Conservation (phyloP, 2,888 invertebrate species). For the Chironomus riparius region DNA sequence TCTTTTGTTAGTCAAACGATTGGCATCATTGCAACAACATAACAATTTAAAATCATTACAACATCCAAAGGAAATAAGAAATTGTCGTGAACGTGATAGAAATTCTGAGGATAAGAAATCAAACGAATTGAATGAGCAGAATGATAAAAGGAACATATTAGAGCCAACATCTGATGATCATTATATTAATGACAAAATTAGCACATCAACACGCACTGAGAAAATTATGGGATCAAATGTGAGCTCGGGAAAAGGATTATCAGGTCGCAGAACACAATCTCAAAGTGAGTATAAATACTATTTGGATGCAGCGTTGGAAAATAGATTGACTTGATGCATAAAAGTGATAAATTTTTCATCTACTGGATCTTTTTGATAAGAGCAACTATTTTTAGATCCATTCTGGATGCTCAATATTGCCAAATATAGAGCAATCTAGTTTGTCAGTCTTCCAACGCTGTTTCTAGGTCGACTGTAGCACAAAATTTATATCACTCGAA, state of each 20-base stretch:
- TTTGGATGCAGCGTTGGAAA: not conserved
- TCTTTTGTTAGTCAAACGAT: constrained; percentile 29
- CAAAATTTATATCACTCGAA: too few relatives aligned
- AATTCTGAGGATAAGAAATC: not conserved
- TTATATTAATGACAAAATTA: constrained; percentile 11
- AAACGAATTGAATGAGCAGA: not conserved
- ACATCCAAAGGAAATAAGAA: constrained; percentile 8
- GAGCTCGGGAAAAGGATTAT: constrained; percentile 47
- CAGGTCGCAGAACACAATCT: constrained; percentile 31
- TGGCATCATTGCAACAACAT: constrained; percentile 28
- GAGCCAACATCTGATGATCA: not conserved
- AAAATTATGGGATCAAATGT: constrained; percentile 64
- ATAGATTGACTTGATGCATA: too few relatives aligned
- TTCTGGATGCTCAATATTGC: too few relatives aligned
- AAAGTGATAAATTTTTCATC: too few relatives aligned
- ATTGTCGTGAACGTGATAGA: not conserved
- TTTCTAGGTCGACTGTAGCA: too few relatives aligned
- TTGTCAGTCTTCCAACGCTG: too few relatives aligned
- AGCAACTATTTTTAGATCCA: too few relatives aligned
- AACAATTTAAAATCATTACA: constrained; percentile 11
- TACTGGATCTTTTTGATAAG: too few relatives aligned
- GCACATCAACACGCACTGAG: not conserved
- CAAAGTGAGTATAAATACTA: constrained; percentile 28
- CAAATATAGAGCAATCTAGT: too few relatives aligned
- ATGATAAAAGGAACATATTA: constrained; percentile 4